Evolutionary conservation across 2,888 invertebrate genomes (phyloP).

Genomic region (Cantharis rufa): DNA sequence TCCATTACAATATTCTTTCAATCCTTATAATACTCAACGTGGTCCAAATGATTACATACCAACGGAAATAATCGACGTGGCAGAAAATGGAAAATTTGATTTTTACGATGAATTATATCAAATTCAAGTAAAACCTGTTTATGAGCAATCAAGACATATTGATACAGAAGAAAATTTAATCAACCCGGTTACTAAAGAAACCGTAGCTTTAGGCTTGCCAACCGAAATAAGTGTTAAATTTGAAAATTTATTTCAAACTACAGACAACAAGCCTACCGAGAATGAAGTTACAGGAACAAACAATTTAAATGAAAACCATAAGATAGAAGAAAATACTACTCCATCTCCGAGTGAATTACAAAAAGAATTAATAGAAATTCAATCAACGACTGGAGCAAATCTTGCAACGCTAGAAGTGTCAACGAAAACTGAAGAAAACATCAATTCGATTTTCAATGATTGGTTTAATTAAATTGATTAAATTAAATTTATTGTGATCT

Average conservation of each 20-base stretch:
- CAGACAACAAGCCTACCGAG: neutral
- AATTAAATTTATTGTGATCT: neutral
- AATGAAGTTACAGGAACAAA: neutral
- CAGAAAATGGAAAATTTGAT: constrained; percentile 18
- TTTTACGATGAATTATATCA: neutral
- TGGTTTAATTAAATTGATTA: neutral
- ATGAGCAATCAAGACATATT: neutral
- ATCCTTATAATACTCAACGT: neutral
- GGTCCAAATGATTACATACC: constrained; percentile 37
- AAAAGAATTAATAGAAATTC: neutral
- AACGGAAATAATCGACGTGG: constrained; percentile 42
- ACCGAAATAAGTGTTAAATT: neutral
- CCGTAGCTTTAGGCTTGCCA: neutral
- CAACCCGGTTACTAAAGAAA: neutral
- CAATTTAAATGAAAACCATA: neutral
- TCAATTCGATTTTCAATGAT: neutral
- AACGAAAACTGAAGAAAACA: neutral
- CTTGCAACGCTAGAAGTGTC: neutral
- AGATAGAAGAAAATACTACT: neutral
- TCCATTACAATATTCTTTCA: neutral
- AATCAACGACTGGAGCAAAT: neutral
- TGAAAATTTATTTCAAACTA: neutral
- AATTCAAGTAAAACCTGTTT: neutral
- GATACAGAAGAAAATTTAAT: neutral
- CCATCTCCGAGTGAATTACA: neutral